A percentile compares a stretch with the other conserved stretches of the same genome.
Evolutionary conservation across 2,888 invertebrate species (phyloP).

Genomic region (Agrotis puta): DNA sequence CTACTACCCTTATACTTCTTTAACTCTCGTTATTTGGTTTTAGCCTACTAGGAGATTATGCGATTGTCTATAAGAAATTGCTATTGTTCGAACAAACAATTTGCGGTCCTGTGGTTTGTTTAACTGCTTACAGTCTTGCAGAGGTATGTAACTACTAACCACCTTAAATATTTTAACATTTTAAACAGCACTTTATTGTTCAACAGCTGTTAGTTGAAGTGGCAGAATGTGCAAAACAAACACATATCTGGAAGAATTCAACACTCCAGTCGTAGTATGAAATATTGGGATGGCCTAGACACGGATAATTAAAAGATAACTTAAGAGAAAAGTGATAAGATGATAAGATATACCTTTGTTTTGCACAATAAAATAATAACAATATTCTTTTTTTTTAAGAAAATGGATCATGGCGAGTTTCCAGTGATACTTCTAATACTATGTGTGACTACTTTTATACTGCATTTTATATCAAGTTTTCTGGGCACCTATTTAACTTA

Average conservation of each 20-base stretch:
- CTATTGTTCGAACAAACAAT: conserved; percentile 78
- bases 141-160: conserved; percentile 26
- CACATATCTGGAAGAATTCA: not conserved
- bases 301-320: not conserved
- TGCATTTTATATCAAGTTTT: conserved; percentile 56
- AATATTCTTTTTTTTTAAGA: conserved; percentile 36
- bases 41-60: conserved; percentile 76
- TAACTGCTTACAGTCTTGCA: conserved; percentile 75
- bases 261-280: not conserved
- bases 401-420: conserved; percentile 55
- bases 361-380: not conserved
- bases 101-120: conserved; percentile 74
- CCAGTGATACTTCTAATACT: conserved; percentile 47
- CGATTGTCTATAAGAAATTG: conserved; percentile 76
- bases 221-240: not conserved
- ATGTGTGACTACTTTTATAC: conserved; percentile 5
- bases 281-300: not conserved
- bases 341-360: not conserved
- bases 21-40: conserved; percentile 44
- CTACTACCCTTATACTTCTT: not conserved
- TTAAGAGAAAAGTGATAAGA: not conserved
- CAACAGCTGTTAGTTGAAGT: not conserved
- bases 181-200: not conserved
- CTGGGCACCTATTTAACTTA: conserved; percentile 51
- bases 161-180: too few relatives aligned